A percentile compares a stretch with the other conserved stretches of the same genome.
phyloP scores from a whole-genome alignment of 2,113 vertebrate species.

The Morone chrysops region DNA sequence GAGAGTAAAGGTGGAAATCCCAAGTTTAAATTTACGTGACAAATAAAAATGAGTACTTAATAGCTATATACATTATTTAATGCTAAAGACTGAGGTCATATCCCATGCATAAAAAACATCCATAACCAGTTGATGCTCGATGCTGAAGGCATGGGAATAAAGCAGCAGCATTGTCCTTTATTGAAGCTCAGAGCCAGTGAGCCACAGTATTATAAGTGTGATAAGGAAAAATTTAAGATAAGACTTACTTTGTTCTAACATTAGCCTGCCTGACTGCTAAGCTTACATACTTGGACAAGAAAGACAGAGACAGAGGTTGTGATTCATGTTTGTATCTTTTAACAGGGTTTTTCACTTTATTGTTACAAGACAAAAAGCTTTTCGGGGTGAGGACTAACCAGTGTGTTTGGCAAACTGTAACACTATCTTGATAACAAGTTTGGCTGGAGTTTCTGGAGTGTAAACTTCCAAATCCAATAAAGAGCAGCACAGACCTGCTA shows the following conservation, averaged over 20 bases:
- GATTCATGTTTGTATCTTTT: not conserved
- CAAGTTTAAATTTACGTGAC: not conserved
- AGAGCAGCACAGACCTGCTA: slow-evolving; percentile 1
- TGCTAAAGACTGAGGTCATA: too few species aligned
- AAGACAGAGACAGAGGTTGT: not conserved
- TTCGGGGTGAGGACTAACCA: not conserved
- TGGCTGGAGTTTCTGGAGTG: slow-evolving; percentile 5
- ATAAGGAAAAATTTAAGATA: not conserved
- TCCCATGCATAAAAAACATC: too few species aligned
- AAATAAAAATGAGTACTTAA: not conserved
- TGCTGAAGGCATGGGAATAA: not conserved
- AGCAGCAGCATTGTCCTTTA: not conserved
- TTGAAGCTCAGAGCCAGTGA: not conserved
- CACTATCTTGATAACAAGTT: not conserved
- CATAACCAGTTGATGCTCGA: not conserved
- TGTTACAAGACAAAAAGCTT: not conserved
- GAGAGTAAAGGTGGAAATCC: not conserved
- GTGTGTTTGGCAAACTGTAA: not conserved
- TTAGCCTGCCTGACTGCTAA: not conserved
- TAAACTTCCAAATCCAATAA: slow-evolving; percentile 18
- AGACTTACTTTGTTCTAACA: not conserved
- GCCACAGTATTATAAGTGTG: not conserved
- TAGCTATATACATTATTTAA: not conserved
- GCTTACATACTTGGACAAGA: not conserved
- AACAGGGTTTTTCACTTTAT: not conserved